Base-by-base conservation (phyloP, 2,888 invertebrate species). In the Agelastica alni region DNA sequence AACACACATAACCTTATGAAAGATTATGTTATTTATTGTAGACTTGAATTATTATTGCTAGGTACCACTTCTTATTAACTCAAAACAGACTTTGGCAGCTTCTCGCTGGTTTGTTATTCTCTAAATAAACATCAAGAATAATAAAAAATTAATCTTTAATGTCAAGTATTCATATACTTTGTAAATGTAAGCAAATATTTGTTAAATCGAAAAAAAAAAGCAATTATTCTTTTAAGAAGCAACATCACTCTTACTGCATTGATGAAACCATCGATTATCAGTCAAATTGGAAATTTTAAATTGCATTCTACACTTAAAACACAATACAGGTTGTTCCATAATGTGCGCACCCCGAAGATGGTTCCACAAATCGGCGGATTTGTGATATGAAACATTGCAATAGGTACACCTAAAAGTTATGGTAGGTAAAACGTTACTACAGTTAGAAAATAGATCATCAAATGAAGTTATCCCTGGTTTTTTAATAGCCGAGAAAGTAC, bases 271-370 rank as follows among this genome's bases (percentile, higher is more conserved):
- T 10, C 60, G 47, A 26, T 48, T 53, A 7, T 51, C 32, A 4
- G 51, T 39, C 12, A 60, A 37, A 6, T 42, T 41, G 1, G 44
- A 16, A 5, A 60, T 37, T 4, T 51, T 42, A 41, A 55, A 42
- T 13, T 57, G 45, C 2, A 20, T 17, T 37, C 58, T 56, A 30
- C 60, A 60, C 31, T 57, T 60, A 10, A 58, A 58, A 51, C 60
- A 60, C 5, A 60, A 14, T 10, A 60, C 53, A 2, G 60, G 60
- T 26, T 60, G 57, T 31, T 60, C 60, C 53, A 53, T 51, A 2
- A 55, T 31, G 13, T 60, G 60, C 9, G 14, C 31, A 6, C 4
- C 10, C 41, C 51, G 20, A 4, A 58, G 20, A 39, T 60, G 60
- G 3, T 20, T 31, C 47, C 47, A 51, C n/a, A 60, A 44, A 6